Base-by-base conservation (phyloP, 2,888 invertebrate genomes). In the Drosophila colorata region DNA sequence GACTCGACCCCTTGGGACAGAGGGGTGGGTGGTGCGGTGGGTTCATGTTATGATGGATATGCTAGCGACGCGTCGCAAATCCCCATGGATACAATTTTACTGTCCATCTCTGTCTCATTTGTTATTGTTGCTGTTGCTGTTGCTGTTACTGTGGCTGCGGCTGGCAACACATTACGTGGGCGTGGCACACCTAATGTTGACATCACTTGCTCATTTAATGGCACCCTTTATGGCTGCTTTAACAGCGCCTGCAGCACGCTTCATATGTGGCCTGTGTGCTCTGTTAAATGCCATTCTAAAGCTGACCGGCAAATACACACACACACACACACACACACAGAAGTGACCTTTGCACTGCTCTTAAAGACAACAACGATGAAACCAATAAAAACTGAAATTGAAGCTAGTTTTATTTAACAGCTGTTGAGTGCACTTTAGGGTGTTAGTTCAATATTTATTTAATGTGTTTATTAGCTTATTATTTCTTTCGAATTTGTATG, bases 131-230 rank as follows among this genome's bases (percentile, higher is more conserved):
- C 28, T 44, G 49, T 31, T 58, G 43, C 49, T 31, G 38, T 25
- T 18, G 13, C 23, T 33, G 46, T 31, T 16, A 18, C 28, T 44
- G 48, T 28, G 48, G 43, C 49, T 43, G 49, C 11, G 33, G 38
- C 16, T 31, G 31, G 20, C 48, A 37, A 14, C 37, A 49, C 23
- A 23, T 48, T 20, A 44, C 43, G 48, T 69, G 70, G 78, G 76
- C 73, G 75, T 71, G 73, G 56, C 57, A 23, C 55, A 58, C 53
- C 72, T 78, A 85, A 83, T 78, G 78, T 78, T 76, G 83, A 87
- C 87, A 83, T 82, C 80, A 83, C 86, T 78, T 70, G 79, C 56
- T 59, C 84, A 76, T 78, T 86, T 83, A 78, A 86, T 69, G 69
- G 66, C 74, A 55, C 52, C 67, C 80, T 86, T 86, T 83, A 79